Evolutionary conservation across 92 coral and sea anemone genomes (phyloP).

Genomic region (Bergia sp.): DNA sequence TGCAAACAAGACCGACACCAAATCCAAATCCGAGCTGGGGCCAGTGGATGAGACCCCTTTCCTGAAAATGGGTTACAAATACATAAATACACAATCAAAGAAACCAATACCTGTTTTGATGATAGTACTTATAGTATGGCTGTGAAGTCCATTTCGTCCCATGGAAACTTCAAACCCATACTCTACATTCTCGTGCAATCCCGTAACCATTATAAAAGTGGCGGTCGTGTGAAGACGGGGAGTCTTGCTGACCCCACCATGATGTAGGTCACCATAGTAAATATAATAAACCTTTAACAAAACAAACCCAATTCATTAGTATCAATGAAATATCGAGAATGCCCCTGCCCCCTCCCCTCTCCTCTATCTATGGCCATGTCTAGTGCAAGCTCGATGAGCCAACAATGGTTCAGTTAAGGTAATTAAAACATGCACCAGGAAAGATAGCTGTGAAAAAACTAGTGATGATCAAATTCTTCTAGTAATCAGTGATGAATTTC

Average conservation of each 20-base stretch:
- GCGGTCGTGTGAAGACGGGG: neutral
- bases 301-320: neutral
- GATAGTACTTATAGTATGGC: conserved; percentile 9
- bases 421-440: no score
- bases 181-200: neutral
- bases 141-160: conserved; percentile 40
- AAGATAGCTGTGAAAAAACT: no score
- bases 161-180: conserved; percentile 36
- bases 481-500: no score
- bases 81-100: neutral
- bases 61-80: neutral
- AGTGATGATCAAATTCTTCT: no score
- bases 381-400: no score
- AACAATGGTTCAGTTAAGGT: no score
- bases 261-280: conserved; percentile 19
- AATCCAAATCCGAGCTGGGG: no score
- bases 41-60: no score
- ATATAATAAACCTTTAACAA: conserved; percentile 33
- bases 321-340: neutral
- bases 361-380: no score
- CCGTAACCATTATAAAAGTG: neutral
- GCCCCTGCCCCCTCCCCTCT: no score
- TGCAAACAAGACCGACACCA: no score
- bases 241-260: conserved; percentile 18
- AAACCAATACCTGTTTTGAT: neutral